Conservation (phyloP, 2,797 vertebrate genomes). For the Microcaecilia unicolor region DNA sequence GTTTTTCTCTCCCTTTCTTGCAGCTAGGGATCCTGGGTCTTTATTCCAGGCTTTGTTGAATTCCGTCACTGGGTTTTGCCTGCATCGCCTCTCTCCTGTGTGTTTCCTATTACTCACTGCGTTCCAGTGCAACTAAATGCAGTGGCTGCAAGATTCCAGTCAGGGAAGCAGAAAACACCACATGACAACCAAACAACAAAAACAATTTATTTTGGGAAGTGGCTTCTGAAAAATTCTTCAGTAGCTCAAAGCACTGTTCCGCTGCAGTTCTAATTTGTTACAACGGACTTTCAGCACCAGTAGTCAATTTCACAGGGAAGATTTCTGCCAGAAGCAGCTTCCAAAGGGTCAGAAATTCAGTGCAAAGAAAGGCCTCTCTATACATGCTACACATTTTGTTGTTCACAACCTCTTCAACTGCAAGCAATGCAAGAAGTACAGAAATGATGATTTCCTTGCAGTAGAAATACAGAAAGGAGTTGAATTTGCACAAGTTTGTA, state of each 20-base stretch:
- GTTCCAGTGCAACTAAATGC: no score
- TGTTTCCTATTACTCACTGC: no score
- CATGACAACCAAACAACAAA: not conserved
- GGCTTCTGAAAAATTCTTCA: not conserved
- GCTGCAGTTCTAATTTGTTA: not conserved
- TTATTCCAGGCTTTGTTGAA: no score
- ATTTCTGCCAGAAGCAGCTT: conserved; percentile 21
- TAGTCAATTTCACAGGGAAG: conserved; percentile 4
- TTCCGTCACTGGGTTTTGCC: no score
- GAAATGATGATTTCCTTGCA: not conserved
- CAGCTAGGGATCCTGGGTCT: no score
- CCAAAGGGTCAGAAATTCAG: not conserved
- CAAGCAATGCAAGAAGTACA: not conserved
- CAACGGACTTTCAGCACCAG: not conserved
- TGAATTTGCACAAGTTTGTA: not conserved
- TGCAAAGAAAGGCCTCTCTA: conserved; percentile 4
- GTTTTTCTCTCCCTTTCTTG: no score
- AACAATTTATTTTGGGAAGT: conserved; percentile 1
- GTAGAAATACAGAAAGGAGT: not conserved
- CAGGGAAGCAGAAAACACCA: no score
- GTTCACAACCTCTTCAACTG: not conserved
- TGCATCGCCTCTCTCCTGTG: no score
- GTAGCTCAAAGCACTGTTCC: not conserved
- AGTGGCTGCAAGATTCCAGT: no score
- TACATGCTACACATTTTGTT: not conserved